Conservation (phyloP, 1,140 invertebrate species). For the Drosophila kepulauana region DNA sequence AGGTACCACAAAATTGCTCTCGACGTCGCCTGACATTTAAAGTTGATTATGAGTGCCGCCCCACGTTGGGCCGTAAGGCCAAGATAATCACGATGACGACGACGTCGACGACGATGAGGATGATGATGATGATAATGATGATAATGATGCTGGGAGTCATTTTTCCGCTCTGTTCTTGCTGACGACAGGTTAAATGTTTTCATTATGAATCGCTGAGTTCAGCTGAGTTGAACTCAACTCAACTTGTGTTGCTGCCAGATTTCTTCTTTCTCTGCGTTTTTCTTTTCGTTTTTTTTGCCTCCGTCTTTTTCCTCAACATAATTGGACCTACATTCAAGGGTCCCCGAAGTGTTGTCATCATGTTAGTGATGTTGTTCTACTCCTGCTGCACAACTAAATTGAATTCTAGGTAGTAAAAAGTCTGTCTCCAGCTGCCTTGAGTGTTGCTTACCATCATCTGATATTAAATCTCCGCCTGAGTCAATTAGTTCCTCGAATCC, state of each 20-base stretch:
- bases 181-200: conserved; percentile 84
- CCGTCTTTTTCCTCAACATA: conserved; percentile 41
- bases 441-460: conserved; percentile 14
- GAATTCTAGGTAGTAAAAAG: conserved; percentile 67
- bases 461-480: conserved; percentile 32
- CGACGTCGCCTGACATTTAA: conserved; percentile 52
- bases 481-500: conserved; percentile 75
- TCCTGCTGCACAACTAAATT: conserved; percentile 67
- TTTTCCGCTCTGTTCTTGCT: conserved; percentile 62
- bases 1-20: conserved; percentile 55
- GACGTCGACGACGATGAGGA: no score
- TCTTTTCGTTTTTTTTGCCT: not conserved
- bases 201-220: conserved; percentile 72
- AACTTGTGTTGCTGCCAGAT: conserved; percentile 44
- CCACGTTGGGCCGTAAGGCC: conserved; percentile 14
- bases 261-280: conserved; percentile 8
- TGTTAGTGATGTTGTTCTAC: conserved; percentile 21
- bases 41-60: conserved; percentile 60
- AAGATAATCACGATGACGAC: not conserved
- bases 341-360: conserved; percentile 51
- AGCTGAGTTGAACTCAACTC: conserved; percentile 43
- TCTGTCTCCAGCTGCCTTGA: conserved; percentile 31
- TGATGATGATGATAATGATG: not conserved
- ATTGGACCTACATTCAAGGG: conserved; percentile 81
- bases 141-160: conserved; percentile 30